phyloP scores from a whole-genome alignment of 2,113 vertebrate genomes.

The Columba livia region DNA sequence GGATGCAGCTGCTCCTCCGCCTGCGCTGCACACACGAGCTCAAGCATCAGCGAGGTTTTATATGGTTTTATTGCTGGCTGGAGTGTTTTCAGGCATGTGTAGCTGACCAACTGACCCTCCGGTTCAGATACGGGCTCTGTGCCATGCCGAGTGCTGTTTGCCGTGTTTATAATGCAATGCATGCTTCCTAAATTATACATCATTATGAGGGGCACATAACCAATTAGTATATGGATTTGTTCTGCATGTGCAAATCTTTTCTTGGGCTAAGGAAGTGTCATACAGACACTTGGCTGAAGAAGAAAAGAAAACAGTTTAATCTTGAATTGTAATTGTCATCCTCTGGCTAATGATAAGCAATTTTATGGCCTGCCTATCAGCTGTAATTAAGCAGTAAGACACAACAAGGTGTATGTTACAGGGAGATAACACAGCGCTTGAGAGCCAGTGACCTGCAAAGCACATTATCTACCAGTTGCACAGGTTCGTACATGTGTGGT shows the following conservation, averaged over 20 bases:
- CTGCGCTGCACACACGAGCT: not conserved
- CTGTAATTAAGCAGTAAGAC: conserved; percentile 58
- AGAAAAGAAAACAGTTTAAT: conserved; percentile 49
- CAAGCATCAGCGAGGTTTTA: not conserved
- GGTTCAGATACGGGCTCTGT: not conserved
- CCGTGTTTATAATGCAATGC: not conserved
- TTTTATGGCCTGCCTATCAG: conserved; percentile 37
- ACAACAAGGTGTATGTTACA: conserved; percentile 66
- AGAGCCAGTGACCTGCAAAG: conserved; percentile 53
- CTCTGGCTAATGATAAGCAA: conserved; percentile 63
- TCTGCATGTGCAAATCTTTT: conserved; percentile 59
- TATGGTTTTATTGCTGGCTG: not conserved
- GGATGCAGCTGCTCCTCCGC: not conserved
- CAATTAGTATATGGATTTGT: conserved; percentile 41
- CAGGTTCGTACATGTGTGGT: not conserved
- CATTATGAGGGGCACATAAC: conserved; percentile 1
- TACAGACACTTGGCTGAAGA: conserved; percentile 34
- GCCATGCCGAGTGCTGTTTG: not conserved
- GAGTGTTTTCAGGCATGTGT: not conserved
- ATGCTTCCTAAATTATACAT: not conserved
- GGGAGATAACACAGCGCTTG: conserved; percentile 49
- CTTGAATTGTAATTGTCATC: conserved; percentile 63
- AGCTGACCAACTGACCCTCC: not conserved
- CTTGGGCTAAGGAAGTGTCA: conserved; percentile 37
- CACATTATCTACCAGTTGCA: conserved; percentile 53